Base-by-base conservation (phyloP, 2,113 vertebrate genomes). In the Planiliza haematocheilus region DNA sequence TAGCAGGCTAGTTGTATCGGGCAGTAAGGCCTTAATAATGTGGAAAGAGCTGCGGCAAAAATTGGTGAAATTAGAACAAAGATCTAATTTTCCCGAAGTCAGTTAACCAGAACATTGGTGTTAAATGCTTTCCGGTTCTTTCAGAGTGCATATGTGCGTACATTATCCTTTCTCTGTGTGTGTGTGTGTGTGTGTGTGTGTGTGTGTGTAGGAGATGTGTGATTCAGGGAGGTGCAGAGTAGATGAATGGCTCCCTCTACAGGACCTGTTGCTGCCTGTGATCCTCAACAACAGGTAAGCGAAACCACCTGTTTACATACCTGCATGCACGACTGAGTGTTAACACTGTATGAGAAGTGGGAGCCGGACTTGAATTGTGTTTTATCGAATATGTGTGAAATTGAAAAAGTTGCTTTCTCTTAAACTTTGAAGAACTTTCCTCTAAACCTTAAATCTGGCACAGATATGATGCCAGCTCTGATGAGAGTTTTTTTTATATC, bases 201-300 rank as follows among this genome's bases (percentile, higher is more conserved):
- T 55, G 1, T 74, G 38, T 72, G 43, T 79, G 30, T 82, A 98
- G 97, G 97, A 98, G 72, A 91, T 89, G 89, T 95, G 84, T 2
- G 89, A 90, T 17, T 89, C 91, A 0, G 78, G 87, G 16, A 86
- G 93, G 68, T 93, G 84, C 61, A 90, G 86, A 52, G 16, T 67
- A 70, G 58, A 91, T 74, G 83, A 74, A 52, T 82, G 73, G 81
- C 91, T 90, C 74, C 89, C 71, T 43, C 90, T 93, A 63, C 91
- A 95, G 63, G 93, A 95, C 59, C 84, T 95, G 81, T 88, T 97
- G 85, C 91, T 96, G 38, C 95, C 96, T 12, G 51, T 91, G 45
- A 82, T 96, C 79, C 86, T 97, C 7, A 85, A 94, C 74, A 75
- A 77, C 24, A 60, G 94, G 97, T 98, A 85, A 91, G 52, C 13